Evolutionary conservation across 2,888 invertebrate species (phyloP).

Genomic region (Drosophila cognata): DNA sequence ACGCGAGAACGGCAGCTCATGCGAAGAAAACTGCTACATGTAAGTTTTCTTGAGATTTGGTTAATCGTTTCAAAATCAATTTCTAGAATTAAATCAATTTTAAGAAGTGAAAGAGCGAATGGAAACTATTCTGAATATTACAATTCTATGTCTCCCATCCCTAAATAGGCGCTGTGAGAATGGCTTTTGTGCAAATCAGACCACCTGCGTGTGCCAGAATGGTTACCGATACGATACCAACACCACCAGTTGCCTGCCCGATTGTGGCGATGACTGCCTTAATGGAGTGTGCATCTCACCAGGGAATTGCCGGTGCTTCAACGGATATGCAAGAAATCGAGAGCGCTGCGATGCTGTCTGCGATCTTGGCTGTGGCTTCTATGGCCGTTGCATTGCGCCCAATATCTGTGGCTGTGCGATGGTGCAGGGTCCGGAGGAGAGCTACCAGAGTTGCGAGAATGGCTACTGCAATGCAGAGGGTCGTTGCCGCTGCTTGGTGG

Average conservation of each 20-base stretch:
- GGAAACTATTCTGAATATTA: not conserved
- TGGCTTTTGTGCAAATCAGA: constrained; percentile 85
- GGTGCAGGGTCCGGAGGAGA: constrained; percentile 50
- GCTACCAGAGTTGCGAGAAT: constrained; percentile 64
- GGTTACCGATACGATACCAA: constrained; percentile 82
- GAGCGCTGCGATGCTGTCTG: constrained; percentile 78
- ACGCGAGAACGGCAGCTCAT: constrained; percentile 71
- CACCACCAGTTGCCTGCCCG: constrained; percentile 80
- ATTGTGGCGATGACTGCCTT: constrained; percentile 79
- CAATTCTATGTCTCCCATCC: not conserved
- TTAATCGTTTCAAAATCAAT: too few relatives aligned
- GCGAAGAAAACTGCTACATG: constrained; percentile 80
- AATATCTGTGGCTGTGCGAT: constrained; percentile 83
- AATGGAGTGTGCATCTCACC: constrained; percentile 85
- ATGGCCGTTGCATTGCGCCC: constrained; percentile 82
- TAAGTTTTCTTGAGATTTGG: constrained; percentile 50
- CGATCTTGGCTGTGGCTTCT: constrained; percentile 79
- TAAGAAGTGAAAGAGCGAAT: too few relatives aligned
- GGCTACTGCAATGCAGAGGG: constrained; percentile 77
- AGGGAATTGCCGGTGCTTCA: constrained; percentile 83
- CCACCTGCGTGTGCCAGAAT: constrained; percentile 85
- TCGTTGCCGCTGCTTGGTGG: constrained; percentile 76
- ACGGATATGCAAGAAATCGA: constrained; percentile 81
- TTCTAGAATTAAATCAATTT: too few relatives aligned
- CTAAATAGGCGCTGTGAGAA: constrained; percentile 80